Base-by-base conservation (phyloP, 2,113 vertebrate genomes). In the Pomatorhinus ruficollis region DNA sequence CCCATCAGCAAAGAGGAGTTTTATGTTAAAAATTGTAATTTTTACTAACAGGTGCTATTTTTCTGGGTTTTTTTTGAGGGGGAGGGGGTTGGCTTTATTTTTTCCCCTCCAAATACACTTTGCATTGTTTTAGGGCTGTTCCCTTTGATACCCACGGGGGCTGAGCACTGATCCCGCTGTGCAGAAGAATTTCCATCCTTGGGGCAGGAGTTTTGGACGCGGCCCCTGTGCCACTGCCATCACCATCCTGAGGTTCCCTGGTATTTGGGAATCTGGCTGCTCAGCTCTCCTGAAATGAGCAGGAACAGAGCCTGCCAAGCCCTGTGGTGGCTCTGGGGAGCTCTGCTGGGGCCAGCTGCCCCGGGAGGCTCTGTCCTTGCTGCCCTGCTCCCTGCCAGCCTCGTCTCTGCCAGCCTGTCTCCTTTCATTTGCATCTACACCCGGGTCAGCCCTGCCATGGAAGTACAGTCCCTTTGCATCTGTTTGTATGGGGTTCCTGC, bases 141-240 rank as follows among this genome's bases (percentile, higher is more conserved):
- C 9, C 40, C 2, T 1, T 4, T 22, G 42, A 9, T 2, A 12
- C 9, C n/a, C 5, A 1, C 3, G 16, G 45, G 40, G 87, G 33
- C 25, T 30, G 63, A 21, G 11, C 2, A 0, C 6, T 16, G 74
- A 5, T 11, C 12, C 9, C 47, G 15, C 40, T n/a, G 40, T 30
- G 70, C 49, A 16, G n/a, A 5, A 77, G 10, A 8, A 35, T 47
- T 52, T 17, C 53, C 20, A 10, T 11, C 23, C 35, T 22, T 21
- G 3, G 22, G 47, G 49, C 44, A 84, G 39, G 28, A 23, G 40
- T 81, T 66, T 4, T 3, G 52, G 22, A 20, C 15, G 9, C 42
- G 44, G 33, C 18, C 4, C 24, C n/a, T 18, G 7, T 22, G n/a
- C 15, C 1, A 1, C 18, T 45, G 20, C n/a, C 50, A 17, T 13